These are phyloP conservation scores for Drosophila meridiana DNA, from an alignment of 2,888 invertebrate species.

Conservation along the genomic window DNA sequence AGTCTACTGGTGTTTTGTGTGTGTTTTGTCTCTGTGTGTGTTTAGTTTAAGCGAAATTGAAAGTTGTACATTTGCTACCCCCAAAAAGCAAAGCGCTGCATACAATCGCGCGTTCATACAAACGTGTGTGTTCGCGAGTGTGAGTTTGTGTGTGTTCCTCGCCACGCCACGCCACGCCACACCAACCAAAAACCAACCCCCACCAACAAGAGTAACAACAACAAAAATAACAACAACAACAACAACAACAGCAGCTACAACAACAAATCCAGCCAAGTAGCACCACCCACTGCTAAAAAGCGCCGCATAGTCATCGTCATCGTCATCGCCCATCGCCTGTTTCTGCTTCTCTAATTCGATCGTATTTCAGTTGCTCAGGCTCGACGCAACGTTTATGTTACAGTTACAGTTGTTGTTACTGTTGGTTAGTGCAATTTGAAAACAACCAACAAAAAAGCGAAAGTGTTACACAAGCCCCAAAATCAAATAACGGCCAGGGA, in stretches of 20 bases:
- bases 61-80: constrained; percentile 79
- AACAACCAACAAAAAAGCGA: constrained; percentile 57
- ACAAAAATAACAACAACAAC: constrained; percentile 36
- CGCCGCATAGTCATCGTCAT: constrained; percentile 58
- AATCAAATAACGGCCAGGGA: constrained; percentile 19
- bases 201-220: constrained; percentile 67
- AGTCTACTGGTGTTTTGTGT: constrained; percentile 21
- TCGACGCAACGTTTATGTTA: constrained; percentile 39
- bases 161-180: constrained; percentile 65
- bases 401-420: constrained; percentile 37
- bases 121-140: constrained; percentile 40
- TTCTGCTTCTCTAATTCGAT: constrained; percentile 49
- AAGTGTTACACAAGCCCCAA: constrained; percentile 64
- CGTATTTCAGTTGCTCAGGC: constrained; percentile 47
- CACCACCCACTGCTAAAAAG: constrained; percentile 71
- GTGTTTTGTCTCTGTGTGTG: constrained; percentile 52
- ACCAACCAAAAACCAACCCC: constrained; percentile 75
- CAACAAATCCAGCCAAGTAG: constrained; percentile 60
- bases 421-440: constrained; percentile 52
- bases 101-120: constrained; percentile 75
- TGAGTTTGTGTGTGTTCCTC: constrained; percentile 39
- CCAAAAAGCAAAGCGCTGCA: constrained; percentile 80
- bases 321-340: constrained; percentile 66
- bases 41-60: constrained; percentile 79
- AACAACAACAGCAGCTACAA: constrained; percentile 48